Evolutionary conservation across 2,888 invertebrate species (phyloP).

Genomic region (Idaea dimidiata): DNA sequence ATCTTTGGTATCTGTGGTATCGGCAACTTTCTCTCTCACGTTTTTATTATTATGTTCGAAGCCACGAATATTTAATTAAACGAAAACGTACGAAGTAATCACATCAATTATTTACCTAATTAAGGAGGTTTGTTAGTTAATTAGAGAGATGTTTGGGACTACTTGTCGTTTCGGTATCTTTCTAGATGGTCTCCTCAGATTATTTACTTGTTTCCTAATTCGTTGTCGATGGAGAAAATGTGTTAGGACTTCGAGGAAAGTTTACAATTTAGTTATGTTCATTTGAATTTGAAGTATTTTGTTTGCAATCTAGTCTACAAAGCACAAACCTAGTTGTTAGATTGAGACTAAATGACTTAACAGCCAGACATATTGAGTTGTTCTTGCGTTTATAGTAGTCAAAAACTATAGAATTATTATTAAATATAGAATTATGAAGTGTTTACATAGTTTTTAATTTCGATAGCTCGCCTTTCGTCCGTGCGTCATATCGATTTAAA

Average conservation of each 20-base stretch:
- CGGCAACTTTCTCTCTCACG: not conserved
- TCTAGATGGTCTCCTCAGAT: constrained; percentile 25
- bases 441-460: too few relatives aligned
- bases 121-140: constrained; percentile 15
- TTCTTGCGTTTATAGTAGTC: too few relatives aligned
- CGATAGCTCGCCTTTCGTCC: too few relatives aligned
- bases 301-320: too few relatives aligned
- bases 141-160: constrained; percentile 26
- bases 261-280: not conserved
- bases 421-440: too few relatives aligned
- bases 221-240: not conserved
- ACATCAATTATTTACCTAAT: constrained; percentile 1
- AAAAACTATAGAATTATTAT: too few relatives aligned
- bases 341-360: not conserved
- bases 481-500: too few relatives aligned
- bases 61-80: constrained; percentile 1
- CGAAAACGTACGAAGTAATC: not conserved
- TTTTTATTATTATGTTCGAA: not conserved
- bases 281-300: not conserved
- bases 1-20: not conserved
- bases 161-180: constrained; percentile 25
- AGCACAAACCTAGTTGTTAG: not conserved
- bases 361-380: too few relatives aligned
- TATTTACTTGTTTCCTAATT: constrained; percentile 6
- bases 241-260: not conserved